A percentile compares a stretch with the other conserved stretches of the same genome.
These are phyloP conservation scores for Moxostoma hubbsi DNA, from an alignment of 2,797 vertebrate genomes.

Conservation along the genomic window DNA sequence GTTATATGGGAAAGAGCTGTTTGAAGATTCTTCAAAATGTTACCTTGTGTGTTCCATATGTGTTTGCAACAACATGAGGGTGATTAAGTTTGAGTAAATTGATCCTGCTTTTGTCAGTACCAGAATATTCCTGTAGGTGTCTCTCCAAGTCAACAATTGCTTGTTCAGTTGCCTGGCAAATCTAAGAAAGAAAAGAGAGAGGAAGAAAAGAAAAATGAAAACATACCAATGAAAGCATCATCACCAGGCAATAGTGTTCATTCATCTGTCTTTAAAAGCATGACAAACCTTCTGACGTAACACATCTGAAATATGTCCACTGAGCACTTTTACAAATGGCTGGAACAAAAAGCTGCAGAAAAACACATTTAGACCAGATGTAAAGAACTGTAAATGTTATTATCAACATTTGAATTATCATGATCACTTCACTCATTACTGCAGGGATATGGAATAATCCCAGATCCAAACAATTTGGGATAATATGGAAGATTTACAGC, in stretches of 20 bases:
- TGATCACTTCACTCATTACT: too few relatives aligned
- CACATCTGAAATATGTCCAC: not conserved
- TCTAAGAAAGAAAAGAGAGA: conserved; percentile 53
- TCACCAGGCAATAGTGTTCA: not conserved
- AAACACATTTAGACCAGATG: not conserved
- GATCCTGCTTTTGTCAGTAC: conserved; percentile 61
- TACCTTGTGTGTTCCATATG: too few relatives aligned
- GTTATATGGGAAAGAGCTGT: too few relatives aligned
- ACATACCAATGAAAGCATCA: not conserved
- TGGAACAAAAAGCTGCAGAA: conserved; percentile 63
- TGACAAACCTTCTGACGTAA: conserved; percentile 65
- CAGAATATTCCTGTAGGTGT: conserved; percentile 63
- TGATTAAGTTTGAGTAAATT: too few relatives aligned
- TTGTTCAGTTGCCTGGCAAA: conserved; percentile 64
- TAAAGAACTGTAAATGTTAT: not conserved
- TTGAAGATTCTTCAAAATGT: too few relatives aligned
- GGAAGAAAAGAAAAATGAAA: not conserved
- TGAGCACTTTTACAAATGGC: conserved; percentile 45
- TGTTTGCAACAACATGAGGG: too few relatives aligned
- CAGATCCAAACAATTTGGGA: too few relatives aligned
- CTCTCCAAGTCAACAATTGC: conserved; percentile 58
- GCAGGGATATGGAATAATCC: too few relatives aligned
- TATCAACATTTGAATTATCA: too few relatives aligned
- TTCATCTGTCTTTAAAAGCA: not conserved
- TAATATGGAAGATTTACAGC: too few relatives aligned